Percentiles rank a stretch among this genome's conserved stretches.
phyloP scores from a whole-genome alignment of 2,113 vertebrate genomes.

The Pelobates fuscus region DNA sequence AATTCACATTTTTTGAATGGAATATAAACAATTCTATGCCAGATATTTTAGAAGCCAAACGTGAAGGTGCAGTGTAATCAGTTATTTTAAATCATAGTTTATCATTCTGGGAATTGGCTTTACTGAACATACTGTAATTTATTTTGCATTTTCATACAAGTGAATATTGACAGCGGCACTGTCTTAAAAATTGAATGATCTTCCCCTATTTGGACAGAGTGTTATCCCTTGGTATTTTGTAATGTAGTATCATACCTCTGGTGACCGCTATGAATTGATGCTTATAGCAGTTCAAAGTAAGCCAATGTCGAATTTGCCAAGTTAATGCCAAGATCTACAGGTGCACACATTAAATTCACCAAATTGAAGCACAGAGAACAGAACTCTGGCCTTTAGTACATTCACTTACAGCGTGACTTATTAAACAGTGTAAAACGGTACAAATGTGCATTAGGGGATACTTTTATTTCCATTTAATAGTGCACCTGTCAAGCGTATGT shows the following conservation, averaged over 20 bases:
- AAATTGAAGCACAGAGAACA: slow-evolving; percentile 9
- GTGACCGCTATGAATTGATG: slow-evolving; percentile 8
- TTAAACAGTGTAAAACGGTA: neutral
- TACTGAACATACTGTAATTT: slow-evolving; percentile 19
- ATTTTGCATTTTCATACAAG: slow-evolving; percentile 13
- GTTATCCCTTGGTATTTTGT: slow-evolving; percentile 9
- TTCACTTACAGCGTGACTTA: neutral
- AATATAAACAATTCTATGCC: neutral
- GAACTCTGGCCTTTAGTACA: neutral
- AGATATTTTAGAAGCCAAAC: neutral
- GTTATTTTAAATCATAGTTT: slow-evolving; percentile 20
- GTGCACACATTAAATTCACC: neutral
- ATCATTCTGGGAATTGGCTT: slow-evolving; percentile 31
- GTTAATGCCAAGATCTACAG: slow-evolving; percentile 8
- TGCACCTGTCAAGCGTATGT: too few species aligned
- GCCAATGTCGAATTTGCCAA: slow-evolving; percentile 7
- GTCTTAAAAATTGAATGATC: slow-evolving; percentile 31
- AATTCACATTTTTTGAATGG: too few species aligned
- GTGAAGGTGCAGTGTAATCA: neutral
- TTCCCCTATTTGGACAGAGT: slow-evolving; percentile 13
- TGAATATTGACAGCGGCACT: neutral
- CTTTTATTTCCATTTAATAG: too few species aligned
- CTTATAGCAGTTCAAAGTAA: slow-evolving; percentile 24
- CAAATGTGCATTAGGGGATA: too few species aligned
- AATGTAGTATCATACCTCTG: slow-evolving; percentile 20